A percentile compares a stretch with the other conserved stretches of the same genome.
These are phyloP conservation scores for Heliconius melpomene DNA, from an alignment of 1,140 invertebrate species.

Conservation along the genomic window DNA sequence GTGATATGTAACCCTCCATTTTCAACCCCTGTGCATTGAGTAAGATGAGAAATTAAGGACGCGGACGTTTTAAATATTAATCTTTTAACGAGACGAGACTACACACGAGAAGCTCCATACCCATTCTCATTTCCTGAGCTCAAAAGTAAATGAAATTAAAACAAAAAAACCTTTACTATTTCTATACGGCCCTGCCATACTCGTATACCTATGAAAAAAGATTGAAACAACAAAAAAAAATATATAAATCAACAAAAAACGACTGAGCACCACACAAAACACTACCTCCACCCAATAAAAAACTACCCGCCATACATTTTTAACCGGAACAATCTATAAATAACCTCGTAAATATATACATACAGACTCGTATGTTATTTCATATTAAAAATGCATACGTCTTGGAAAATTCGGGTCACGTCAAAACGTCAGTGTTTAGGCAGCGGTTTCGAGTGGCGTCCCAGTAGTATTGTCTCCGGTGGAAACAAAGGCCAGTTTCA, in stretches of 20 bases:
- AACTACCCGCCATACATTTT: background rate
- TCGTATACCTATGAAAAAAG: too few relatives aligned
- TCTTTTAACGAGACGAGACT: too few relatives aligned
- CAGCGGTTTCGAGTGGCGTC: conserved; percentile 33
- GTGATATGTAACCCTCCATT: too few relatives aligned
- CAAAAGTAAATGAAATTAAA: too few relatives aligned
- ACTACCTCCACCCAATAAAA: background rate
- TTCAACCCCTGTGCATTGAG: too few relatives aligned
- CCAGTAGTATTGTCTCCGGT: conserved; percentile 30
- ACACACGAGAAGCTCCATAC: too few relatives aligned
- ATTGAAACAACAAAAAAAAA: background rate
- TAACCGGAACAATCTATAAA: background rate
- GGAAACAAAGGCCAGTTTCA: conserved; percentile 28
- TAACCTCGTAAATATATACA: background rate
- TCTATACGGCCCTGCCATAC: background rate
- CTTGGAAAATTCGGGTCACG: conserved; percentile 23
- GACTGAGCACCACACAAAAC: background rate
- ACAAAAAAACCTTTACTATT: too few relatives aligned
- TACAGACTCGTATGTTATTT: background rate
- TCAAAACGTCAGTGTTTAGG: conserved; percentile 31
- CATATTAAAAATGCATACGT: conserved; percentile 27
- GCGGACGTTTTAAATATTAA: too few relatives aligned
- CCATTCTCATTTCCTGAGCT: too few relatives aligned
- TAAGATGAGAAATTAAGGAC: too few relatives aligned
- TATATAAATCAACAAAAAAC: background rate